These are phyloP conservation scores for Drosophila repleta DNA, from an alignment of 1,140 invertebrate species.

Conservation along the genomic window DNA sequence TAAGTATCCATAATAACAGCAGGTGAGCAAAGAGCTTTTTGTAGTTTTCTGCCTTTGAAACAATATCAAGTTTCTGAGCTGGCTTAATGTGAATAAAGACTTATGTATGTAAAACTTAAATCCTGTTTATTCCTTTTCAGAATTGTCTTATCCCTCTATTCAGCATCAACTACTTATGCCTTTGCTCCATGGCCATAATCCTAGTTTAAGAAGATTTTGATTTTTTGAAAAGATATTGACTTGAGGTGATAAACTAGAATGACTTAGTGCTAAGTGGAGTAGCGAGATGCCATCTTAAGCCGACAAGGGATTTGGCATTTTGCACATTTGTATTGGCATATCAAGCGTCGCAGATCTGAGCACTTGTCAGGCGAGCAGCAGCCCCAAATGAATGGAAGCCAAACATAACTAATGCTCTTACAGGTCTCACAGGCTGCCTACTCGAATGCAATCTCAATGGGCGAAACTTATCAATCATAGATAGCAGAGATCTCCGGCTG, in stretches of 20 bases:
- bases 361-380: conserved; percentile 40
- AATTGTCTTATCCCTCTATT: no score
- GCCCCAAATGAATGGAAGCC: conserved; percentile 4
- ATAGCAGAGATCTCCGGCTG: conserved; percentile 33
- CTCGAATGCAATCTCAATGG: conserved; percentile 51
- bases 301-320: conserved; percentile 69
- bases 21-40: conserved; percentile 6
- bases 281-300: conserved; percentile 41
- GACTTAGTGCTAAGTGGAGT: conserved; percentile 43
- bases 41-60: not conserved
- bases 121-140: not conserved
- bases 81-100: not conserved
- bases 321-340: conserved; percentile 63
- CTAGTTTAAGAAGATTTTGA: not conserved
- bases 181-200: not conserved
- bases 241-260: conserved; percentile 30
- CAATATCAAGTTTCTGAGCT: conserved; percentile 2
- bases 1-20: conserved; percentile 35
- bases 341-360: conserved; percentile 55
- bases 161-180: no score
- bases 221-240: not conserved
- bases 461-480: conserved; percentile 71
- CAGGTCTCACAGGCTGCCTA: not conserved
- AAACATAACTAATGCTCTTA: conserved; percentile 32
- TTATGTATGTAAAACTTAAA: not conserved